phyloP scores from a whole-genome alignment of 1,140 invertebrate species.

The Diachasma alloeum region DNA sequence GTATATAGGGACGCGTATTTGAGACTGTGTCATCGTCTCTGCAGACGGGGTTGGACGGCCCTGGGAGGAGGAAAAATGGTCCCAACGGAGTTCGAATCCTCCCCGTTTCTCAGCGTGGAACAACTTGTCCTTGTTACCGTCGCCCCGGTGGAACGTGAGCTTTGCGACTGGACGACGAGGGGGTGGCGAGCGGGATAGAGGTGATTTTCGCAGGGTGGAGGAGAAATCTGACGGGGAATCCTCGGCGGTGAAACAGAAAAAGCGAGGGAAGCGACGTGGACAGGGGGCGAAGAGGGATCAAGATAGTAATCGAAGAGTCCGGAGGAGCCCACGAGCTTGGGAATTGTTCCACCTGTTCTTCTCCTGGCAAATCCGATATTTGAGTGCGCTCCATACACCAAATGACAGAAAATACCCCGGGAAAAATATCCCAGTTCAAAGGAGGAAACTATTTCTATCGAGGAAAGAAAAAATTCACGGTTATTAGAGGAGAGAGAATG shows the following conservation, averaged over 20 bases:
- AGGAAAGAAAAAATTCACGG: constrained; percentile 26
- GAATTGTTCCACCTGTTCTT: constrained; percentile 4
- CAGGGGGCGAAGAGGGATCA: background rate
- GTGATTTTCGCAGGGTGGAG: background rate
- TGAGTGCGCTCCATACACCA: background rate
- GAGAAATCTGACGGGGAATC: background rate
- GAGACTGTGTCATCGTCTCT: background rate
- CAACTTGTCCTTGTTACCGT: constrained; percentile 49
- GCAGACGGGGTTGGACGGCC: background rate
- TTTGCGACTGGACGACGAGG: background rate
- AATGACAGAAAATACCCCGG: constrained; percentile 1
- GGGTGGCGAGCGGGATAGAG: background rate
- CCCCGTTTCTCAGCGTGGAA: constrained; percentile 39
- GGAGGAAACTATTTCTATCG: constrained; percentile 26
- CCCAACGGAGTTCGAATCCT: constrained; percentile 27
- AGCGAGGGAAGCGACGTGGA: background rate
- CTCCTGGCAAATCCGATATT: background rate
- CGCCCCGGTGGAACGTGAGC: constrained; percentile 5
- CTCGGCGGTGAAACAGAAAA: background rate
- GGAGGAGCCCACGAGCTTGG: background rate
- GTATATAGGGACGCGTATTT: background rate
- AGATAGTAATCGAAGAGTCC: constrained; percentile 1
- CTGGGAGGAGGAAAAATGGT: constrained; percentile 11
- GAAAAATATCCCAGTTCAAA: background rate
- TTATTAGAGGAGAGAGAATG: constrained; percentile 9